Conservation (phyloP, 2,888 invertebrate genomes). For the Bombyx huttoni region DNA sequence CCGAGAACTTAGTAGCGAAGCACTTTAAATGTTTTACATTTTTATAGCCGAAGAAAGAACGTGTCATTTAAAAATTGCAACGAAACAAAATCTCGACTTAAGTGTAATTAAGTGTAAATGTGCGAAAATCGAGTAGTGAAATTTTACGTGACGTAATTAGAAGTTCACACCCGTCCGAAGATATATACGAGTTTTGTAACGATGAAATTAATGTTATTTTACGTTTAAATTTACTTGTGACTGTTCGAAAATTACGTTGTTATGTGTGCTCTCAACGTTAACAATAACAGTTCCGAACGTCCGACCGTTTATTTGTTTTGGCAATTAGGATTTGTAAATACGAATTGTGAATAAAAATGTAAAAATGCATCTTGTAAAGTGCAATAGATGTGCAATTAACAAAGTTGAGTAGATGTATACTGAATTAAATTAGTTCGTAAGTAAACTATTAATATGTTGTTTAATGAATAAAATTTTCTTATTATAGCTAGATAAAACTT, state of each 20-base stretch:
- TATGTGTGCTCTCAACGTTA: background rate
- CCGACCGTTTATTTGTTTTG: constrained; percentile 1
- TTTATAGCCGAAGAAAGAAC: constrained; percentile 17
- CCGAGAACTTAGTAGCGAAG: constrained; percentile 4
- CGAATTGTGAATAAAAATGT: constrained; percentile 48
- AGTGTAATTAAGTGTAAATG: constrained; percentile 31
- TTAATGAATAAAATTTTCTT: constrained; percentile 20
- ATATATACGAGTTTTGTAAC: constrained; percentile 43
- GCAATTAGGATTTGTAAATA: constrained; percentile 25
- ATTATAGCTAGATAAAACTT: background rate
- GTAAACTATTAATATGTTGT: constrained; percentile 48
- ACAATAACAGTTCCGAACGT: background rate
- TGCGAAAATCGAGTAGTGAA: constrained; percentile 24
- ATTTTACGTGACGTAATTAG: constrained; percentile 26
- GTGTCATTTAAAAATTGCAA: constrained; percentile 30
- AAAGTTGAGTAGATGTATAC: constrained; percentile 67
- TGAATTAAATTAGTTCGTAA: constrained; percentile 16
- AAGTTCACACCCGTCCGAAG: constrained; percentile 59
- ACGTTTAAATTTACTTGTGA: constrained; percentile 1
- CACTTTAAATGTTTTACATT: constrained; percentile 4
- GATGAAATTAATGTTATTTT: constrained; percentile 2
- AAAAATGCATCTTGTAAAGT: constrained; percentile 70
- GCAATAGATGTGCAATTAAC: constrained; percentile 67
- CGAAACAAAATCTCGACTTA: constrained; percentile 36
- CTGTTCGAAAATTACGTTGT: constrained; percentile 3